These are phyloP conservation scores for Rotaria socialis DNA, from an alignment of 2,888 invertebrate genomes.

Conservation along the genomic window DNA sequence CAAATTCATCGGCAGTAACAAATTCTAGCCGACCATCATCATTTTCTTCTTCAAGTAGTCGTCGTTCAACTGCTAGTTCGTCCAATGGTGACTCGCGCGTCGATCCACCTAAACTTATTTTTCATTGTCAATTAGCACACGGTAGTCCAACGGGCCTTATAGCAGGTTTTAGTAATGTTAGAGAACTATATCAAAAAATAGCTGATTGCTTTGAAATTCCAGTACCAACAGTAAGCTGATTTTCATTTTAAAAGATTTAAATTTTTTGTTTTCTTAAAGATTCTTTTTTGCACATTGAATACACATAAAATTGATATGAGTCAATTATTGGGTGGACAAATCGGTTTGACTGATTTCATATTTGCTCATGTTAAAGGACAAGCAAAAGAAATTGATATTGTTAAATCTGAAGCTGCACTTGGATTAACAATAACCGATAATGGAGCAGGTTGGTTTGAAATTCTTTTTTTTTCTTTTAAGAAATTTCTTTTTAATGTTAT, in stretches of 20 bases:
- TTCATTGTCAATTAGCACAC: conserved; percentile 82
- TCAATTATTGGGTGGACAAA: conserved; percentile 86
- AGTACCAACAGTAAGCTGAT: conserved; percentile 37
- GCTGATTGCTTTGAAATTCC: conserved; percentile 76
- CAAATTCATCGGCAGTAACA: neutral
- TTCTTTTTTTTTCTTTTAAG: too few relatives aligned
- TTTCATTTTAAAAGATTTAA: neutral
- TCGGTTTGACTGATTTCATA: conserved; percentile 94
- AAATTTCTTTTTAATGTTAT: too few relatives aligned
- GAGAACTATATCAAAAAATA: conserved; percentile 91
- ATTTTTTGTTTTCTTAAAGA: conserved; percentile 67
- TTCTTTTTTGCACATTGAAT: conserved; percentile 92
- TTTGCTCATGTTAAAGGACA: conserved; percentile 93
- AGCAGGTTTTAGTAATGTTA: conserved; percentile 87
- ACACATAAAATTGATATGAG: conserved; percentile 96
- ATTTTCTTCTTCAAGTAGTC: neutral
- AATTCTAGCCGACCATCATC: neutral
- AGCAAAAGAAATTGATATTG: conserved; percentile 87
- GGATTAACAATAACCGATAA: conserved; percentile 97
- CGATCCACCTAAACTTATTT: conserved; percentile 42
- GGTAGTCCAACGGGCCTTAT: conserved; percentile 91
- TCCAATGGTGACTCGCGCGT: neutral
- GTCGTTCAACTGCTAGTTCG: conserved; percentile 7
- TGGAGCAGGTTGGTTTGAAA: conserved; percentile 70
- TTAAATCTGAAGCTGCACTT: conserved; percentile 85